Evolutionary conservation across 2,113 vertebrate species (phyloP).

Genomic region (Bos indicus): DNA sequence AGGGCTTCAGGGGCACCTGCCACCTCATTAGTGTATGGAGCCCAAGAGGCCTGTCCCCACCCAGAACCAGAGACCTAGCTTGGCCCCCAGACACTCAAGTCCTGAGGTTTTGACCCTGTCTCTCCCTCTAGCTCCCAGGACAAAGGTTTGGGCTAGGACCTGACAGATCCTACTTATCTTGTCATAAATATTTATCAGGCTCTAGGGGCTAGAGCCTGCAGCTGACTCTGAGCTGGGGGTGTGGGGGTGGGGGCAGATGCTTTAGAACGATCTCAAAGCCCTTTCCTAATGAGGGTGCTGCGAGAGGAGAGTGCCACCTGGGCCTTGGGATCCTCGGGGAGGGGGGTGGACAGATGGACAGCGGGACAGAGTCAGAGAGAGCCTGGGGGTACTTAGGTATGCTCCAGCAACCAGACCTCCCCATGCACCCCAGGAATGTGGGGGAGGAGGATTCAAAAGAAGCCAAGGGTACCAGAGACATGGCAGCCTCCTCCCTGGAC

Average conservation of each 20-base stretch:
- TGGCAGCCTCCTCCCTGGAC: neutral
- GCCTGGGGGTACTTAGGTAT: neutral
- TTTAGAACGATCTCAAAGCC: conserved; percentile 27
- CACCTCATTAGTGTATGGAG: neutral
- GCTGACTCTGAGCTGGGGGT: conserved; percentile 19
- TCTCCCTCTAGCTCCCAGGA: neutral
- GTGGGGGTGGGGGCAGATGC: neutral
- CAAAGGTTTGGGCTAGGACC: conserved; percentile 56
- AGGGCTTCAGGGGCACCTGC: neutral
- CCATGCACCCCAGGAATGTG: conserved; percentile 40
- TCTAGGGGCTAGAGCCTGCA: conserved; percentile 54
- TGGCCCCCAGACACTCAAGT: neutral
- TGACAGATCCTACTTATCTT: conserved; percentile 56
- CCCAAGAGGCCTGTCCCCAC: neutral
- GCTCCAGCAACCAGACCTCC: neutral
- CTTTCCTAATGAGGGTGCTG: conserved; percentile 64
- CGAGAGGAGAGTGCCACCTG: conserved; percentile 22
- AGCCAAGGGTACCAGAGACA: neutral
- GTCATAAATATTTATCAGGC: conserved; percentile 73
- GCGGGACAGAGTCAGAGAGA: conserved; percentile 11
- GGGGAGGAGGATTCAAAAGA: neutral
- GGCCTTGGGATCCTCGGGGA: conserved; percentile 24
- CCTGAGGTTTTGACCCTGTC: neutral
- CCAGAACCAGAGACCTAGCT: neutral
- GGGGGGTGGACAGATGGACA: conserved; percentile 59